Evolutionary conservation across 2,888 invertebrate genomes (phyloP).

Genomic region (Pimpla rufipes): DNA sequence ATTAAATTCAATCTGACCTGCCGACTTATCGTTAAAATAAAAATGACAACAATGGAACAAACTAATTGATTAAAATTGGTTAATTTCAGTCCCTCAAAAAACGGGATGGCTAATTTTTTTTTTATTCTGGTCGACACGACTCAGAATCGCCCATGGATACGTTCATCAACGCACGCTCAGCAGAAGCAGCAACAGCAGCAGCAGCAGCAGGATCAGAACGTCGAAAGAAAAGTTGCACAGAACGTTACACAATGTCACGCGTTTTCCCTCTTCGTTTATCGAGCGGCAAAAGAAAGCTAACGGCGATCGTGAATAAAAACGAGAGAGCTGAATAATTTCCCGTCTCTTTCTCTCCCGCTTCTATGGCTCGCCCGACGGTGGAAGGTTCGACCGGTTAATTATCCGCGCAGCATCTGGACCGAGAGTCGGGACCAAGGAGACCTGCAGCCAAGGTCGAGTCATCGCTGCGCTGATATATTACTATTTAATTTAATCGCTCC

Average conservation of each 20-base stretch:
- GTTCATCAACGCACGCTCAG: conserved; percentile 29
- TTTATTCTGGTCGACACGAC: neutral
- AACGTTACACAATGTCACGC: conserved; percentile 58
- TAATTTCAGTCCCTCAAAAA: neutral
- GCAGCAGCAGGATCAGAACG: conserved; percentile 33
- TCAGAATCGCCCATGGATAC: neutral
- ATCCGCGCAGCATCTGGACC: conserved; percentile 15
- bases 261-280: conserved; percentile 53
- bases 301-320: conserved; percentile 30
- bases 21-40: too few species aligned
- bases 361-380: neutral
- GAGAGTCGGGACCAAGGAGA: neutral
- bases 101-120: too few species aligned
- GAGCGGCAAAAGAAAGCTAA: conserved; percentile 47
- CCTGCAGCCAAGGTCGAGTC: conserved; percentile 44
- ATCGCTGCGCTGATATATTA: conserved; percentile 2
- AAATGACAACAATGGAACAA: neutral
- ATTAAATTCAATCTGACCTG: too few species aligned
- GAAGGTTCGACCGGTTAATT: conserved; percentile 48
- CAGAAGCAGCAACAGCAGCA: conserved; percentile 17
- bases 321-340: conserved; percentile 17
- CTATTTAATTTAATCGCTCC: conserved; percentile 46
- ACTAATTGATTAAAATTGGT: neutral
- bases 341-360: conserved; percentile 11
- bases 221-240: conserved; percentile 56